phyloP scores from a whole-genome alignment of 2,888 invertebrate genomes.

The Phengaris alcon region DNA sequence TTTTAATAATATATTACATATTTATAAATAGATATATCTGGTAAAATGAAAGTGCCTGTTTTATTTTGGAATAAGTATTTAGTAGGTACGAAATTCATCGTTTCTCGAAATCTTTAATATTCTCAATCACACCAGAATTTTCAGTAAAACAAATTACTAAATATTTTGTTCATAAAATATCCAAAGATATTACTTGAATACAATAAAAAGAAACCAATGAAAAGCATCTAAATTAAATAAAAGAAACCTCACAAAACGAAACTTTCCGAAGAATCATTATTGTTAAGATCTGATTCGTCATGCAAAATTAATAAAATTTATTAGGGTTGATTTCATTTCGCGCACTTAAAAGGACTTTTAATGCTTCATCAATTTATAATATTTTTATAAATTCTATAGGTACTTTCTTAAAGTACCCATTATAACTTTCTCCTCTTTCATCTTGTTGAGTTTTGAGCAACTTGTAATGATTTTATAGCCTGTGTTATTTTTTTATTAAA shows the following conservation, averaged over 20 bases:
- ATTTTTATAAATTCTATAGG: not conserved
- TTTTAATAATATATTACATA: no score
- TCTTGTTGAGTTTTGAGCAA: conserved; percentile 2
- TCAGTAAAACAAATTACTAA: not conserved
- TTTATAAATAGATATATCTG: no score
- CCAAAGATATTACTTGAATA: conserved; percentile 1
- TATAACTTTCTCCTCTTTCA: conserved; percentile 1
- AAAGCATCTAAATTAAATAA: conserved; percentile 13
- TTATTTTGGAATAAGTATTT: no score
- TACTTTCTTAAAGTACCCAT: conserved; percentile 9
- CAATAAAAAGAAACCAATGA: conserved; percentile 14
- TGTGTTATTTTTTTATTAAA: not conserved
- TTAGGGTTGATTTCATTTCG: conserved; percentile 24
- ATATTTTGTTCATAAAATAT: not conserved
- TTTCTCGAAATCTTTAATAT: not conserved
- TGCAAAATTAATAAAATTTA: conserved; percentile 22
- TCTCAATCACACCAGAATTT: not conserved
- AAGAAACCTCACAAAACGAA: conserved; percentile 16
- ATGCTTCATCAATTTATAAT: conserved; percentile 19
- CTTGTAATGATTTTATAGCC: not conserved
- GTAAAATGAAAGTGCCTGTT: no score
- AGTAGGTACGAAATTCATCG: no score
- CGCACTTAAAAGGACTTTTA: conserved; percentile 12
- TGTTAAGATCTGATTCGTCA: conserved; percentile 9
- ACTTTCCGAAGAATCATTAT: not conserved